Evolutionary conservation across 2,888 invertebrate species (phyloP), one percentile per base, ranked within the genome.

Genomic region (Pterostichus niger): DNA sequence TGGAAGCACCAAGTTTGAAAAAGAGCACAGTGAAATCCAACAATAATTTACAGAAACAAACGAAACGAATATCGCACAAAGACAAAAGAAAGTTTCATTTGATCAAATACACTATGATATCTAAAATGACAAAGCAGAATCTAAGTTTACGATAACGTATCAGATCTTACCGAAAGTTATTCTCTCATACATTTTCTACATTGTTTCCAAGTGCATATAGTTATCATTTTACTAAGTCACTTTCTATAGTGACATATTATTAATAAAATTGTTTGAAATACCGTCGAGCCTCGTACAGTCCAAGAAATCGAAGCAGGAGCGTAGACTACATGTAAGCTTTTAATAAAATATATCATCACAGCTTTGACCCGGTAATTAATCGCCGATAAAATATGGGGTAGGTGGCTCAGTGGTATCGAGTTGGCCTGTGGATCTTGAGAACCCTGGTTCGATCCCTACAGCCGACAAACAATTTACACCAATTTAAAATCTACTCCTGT

Each of bases 191-290:
- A 68, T 80, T 80, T 49, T 33, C 80, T 64, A 68, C 80, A 80
- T 80, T 80, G 80, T 80, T 79, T 49, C 68, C 3, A 71, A 40
- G 64, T 79, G 49, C 64, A 64, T 80, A 80, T 35, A 79, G 9
- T 68, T 79, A 64, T 79, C 64, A 80, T 80, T 59, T 59, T 44
- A 61, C 52, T 35, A 40, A 40, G 40, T 40, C 59, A 68, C 80
- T 80, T 80, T 80, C 80, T 80, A 80, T 80, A 44, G 6, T 71
- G 68, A 71, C 68, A 71, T 71, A 71, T 71, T 71, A 44, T 71
- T 71, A 71, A 71, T 71, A 71, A 71, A 71, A 44, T 13, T 71
- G 13, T 61, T 40, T 46, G 44, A 68, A 71, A 71, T 40, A 46
- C 17, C 44, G 31, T 11, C 6, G 61, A 33, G 7, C 17, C 11